Evolutionary conservation across 2,888 invertebrate species (phyloP), one percentile per base, ranked within the genome.

Genomic region (Argyresthia goedartella): DNA sequence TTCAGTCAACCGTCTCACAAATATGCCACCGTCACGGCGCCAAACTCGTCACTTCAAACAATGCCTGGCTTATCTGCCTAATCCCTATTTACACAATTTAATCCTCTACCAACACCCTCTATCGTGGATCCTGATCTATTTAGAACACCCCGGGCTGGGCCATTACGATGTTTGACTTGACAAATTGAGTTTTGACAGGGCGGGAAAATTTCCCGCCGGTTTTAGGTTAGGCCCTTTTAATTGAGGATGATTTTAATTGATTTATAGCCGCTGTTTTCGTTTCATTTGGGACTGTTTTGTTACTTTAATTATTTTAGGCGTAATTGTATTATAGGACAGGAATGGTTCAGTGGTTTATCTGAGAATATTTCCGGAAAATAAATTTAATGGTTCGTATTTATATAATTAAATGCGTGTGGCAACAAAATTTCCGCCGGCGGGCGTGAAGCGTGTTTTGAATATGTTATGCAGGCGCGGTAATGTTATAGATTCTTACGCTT

Each of bases 11-110:
- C 16, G 6, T 25, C 25, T 25, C 25, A 25, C 25, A 25, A 25
- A 25, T 25, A 42, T 44, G 64, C 63, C 62, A 59, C 58, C 59
- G 64, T 56, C 60, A 65, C 49, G 81, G 81, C 81, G 81, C 76
- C 81, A 72, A 13, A 65, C 73, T 65, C 76, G 72, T 74, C 77
- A 78, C 72, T 64, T 62, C 71, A 73, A 73, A 82, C 82, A 84
- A 84, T 75, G 62, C 64, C 60, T 57, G 54, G 78, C 78, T 84
- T 82, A 85, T 79, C 84, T 81, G 62, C 69, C 71, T 84, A 86
- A 86, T 85, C 85, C 82, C 70, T 85, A 76, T 84, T 86, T 84
- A 84, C 81, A 82, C 84, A 84, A 80, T 78, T 82, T 84, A 84
- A 84, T 84, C 84, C 73, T 60, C 67, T 57, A 60, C 61, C 42